Conservation (phyloP, 2,797 vertebrate species). For the Gadopsis bispinosus region DNA sequence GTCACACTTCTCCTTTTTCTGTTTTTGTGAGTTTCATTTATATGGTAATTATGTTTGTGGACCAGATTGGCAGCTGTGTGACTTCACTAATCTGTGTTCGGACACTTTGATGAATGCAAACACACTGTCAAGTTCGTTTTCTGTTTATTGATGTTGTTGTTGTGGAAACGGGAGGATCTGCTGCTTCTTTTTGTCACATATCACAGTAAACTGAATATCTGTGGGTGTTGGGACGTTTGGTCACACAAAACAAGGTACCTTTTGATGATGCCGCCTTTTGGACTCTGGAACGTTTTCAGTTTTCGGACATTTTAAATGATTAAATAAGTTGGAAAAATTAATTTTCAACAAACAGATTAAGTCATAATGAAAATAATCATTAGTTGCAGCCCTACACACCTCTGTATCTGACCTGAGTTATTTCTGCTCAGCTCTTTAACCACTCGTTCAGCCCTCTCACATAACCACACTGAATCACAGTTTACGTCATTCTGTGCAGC, state of each 20-base stretch:
- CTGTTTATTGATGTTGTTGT: background rate
- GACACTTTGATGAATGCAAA: background rate
- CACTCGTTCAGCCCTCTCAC: constrained; percentile 33
- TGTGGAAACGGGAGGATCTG: background rate
- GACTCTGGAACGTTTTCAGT: background rate
- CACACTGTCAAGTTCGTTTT: background rate
- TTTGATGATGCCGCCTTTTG: too few species aligned
- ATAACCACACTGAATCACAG: constrained; percentile 3
- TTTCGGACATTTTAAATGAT: background rate
- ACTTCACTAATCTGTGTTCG: background rate
- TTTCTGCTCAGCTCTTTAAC: constrained; percentile 41
- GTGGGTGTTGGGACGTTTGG: background rate
- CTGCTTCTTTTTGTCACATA: background rate
- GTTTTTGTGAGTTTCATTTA: constrained; percentile 14
- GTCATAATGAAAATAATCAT: background rate
- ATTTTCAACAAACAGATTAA: too few species aligned
- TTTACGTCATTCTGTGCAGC: constrained; percentile 32
- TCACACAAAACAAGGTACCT: background rate
- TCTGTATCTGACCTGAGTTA: constrained; percentile 15
- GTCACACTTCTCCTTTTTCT: constrained; percentile 46
- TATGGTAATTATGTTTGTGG: constrained; percentile 19
- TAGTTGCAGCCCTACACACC: background rate
- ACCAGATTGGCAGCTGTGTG: constrained; percentile 8
- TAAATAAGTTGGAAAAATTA: too few species aligned
- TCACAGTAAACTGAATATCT: background rate